Conservation (phyloP, 2,888 invertebrate genomes). For the Eupithecia tripunctaria region DNA sequence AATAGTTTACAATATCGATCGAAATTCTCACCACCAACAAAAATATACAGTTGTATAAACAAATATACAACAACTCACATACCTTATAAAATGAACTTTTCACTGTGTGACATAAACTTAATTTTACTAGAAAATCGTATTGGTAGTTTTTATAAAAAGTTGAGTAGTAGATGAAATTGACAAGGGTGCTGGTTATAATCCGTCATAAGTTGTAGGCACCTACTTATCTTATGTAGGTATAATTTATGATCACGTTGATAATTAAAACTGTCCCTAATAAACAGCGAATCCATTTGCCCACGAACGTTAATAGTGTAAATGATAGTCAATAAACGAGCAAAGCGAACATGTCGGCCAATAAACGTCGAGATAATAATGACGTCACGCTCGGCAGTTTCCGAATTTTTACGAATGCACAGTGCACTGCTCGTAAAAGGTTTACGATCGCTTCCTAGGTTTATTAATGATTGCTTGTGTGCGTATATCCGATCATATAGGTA, state of each 20-base stretch:
- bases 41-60: too few species aligned
- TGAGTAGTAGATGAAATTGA: not conserved
- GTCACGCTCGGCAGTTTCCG: conserved; percentile 65
- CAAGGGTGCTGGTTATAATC: not conserved
- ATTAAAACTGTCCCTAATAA: conserved; percentile 29
- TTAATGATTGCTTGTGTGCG: conserved; percentile 63
- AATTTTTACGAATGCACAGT: conserved; percentile 78
- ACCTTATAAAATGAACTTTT: not conserved
- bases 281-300: conserved; percentile 30
- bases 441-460: conserved; percentile 68
- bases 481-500: conserved; percentile 28
- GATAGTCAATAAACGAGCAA: conserved; percentile 56
- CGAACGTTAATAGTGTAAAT: conserved; percentile 44
- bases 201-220: not conserved
- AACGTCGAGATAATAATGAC: conserved; percentile 64
- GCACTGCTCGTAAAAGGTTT: conserved; percentile 77
- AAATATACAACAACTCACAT: not conserved
- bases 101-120: not conserved
- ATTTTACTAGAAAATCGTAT: not conserved
- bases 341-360: conserved; percentile 57
- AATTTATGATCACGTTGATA: conserved; percentile 5
- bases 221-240: not conserved
- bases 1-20: too few species aligned
- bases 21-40: too few species aligned
- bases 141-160: not conserved